Conservation (phyloP, 2,797 vertebrate species). For the Hippoglossus hippoglossus region DNA sequence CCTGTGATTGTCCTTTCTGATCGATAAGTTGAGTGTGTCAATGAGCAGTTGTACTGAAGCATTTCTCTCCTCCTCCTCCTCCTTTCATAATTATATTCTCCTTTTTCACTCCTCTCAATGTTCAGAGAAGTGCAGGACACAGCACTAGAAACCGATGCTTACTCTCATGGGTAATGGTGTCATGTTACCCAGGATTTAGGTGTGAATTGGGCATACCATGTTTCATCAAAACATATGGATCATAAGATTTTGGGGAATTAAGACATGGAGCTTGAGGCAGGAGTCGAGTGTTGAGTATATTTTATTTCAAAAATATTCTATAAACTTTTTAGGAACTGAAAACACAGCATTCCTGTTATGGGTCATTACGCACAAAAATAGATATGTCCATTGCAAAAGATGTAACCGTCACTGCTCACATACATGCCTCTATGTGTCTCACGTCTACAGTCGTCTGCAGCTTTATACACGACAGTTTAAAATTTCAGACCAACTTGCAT, state of each 20-base stretch:
- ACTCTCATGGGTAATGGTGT: constrained; percentile 57
- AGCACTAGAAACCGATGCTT: constrained; percentile 39
- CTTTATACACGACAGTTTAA: too few species aligned
- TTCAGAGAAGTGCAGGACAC: constrained; percentile 46
- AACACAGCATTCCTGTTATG: constrained; percentile 1
- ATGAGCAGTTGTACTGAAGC: constrained; percentile 28
- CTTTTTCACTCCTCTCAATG: constrained; percentile 18
- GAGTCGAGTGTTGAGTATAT: constrained; percentile 10
- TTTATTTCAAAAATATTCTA: constrained; percentile 23
- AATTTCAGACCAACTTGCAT: too few species aligned
- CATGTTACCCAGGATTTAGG: constrained; percentile 20
- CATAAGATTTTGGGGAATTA: constrained; percentile 10
- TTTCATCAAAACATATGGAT: constrained; percentile 30
- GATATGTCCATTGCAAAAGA: neutral
- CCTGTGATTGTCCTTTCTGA: neutral
- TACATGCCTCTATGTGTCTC: neutral
- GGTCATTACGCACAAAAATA: neutral
- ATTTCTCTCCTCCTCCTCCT: constrained; percentile 26
- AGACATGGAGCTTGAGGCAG: constrained; percentile 5
- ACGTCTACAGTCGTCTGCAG: too few species aligned
- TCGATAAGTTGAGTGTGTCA: constrained; percentile 3
- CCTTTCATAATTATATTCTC: constrained; percentile 20
- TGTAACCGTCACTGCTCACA: neutral
- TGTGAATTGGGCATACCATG: constrained; percentile 2
- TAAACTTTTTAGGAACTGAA: constrained; percentile 13